These are phyloP conservation scores for Myrmophylax atrothorax DNA, from an alignment of 2,113 vertebrate genomes.

Conservation along the genomic window DNA sequence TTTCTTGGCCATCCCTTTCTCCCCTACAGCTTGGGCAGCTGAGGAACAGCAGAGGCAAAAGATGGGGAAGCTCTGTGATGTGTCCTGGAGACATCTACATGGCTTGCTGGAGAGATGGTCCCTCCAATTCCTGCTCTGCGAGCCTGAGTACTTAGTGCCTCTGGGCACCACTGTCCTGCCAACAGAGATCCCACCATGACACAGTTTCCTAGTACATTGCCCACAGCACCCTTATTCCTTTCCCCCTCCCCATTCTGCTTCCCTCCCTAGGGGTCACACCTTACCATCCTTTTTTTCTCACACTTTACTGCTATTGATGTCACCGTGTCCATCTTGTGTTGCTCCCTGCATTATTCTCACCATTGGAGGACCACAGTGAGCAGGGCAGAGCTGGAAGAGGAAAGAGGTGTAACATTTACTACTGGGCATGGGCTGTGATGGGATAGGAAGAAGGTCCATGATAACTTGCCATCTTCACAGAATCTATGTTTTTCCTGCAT, in stretches of 20 bases:
- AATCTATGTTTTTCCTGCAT: neutral
- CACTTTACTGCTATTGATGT: neutral
- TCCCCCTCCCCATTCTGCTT: neutral
- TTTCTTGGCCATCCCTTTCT: neutral
- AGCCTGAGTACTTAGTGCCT: neutral
- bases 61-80: neutral
- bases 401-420: neutral
- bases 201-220: neutral
- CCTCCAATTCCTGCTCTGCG: neutral
- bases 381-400: neutral
- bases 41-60: neutral
- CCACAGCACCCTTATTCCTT: neutral
- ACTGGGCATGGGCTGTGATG: neutral
- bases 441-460: neutral
- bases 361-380: fast-evolving
- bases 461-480: neutral
- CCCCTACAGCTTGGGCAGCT: neutral
- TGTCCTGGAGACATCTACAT: neutral
- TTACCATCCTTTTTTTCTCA: neutral
- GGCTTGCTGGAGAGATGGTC: neutral
- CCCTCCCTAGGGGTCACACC: neutral
- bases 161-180: neutral
- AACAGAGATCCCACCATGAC: neutral
- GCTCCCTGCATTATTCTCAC: neutral
- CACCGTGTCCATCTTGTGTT: neutral